A percentile compares a stretch with the other conserved stretches of the same genome.
Conservation (phyloP, 1,140 invertebrate genomes). For the Magallana ariakensis region DNA sequence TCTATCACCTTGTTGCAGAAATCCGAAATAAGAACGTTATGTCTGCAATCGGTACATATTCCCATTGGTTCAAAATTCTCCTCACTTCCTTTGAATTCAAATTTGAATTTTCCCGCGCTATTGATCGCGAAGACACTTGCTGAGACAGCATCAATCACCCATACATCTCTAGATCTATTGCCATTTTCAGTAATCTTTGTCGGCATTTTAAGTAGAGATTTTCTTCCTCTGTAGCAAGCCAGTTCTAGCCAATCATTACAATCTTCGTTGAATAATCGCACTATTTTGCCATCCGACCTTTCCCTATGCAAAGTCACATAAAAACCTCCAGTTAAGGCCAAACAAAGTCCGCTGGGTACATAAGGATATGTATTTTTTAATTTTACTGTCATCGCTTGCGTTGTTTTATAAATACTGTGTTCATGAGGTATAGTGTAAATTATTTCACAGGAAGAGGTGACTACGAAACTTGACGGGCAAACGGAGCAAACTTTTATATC, state of each 20-base stretch:
- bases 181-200: conserved; percentile 18
- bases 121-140: background rate
- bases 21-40: conserved; percentile 34
- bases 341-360: background rate
- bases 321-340: background rate
- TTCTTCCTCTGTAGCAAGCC: background rate
- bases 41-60: background rate
- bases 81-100: conserved; percentile 15
- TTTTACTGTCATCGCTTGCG: background rate
- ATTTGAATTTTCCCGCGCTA: background rate
- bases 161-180: conserved; percentile 27
- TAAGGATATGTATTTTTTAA: conserved; percentile 16
- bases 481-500: background rate
- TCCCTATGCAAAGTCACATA: background rate
- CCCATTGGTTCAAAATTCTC: conserved; percentile 23
- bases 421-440: conserved; percentile 20
- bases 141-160: background rate
- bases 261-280: background rate
- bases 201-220: background rate
- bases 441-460: background rate
- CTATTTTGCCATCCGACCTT: background rate
- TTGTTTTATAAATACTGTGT: conserved; percentile 14
- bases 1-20: background rate
- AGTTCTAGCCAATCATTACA: background rate
- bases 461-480: background rate